A percentile compares a stretch with the other conserved stretches of the same genome.
Conservation (phyloP, 2,113 vertebrate species). For the Galemys pyrenaicus region DNA sequence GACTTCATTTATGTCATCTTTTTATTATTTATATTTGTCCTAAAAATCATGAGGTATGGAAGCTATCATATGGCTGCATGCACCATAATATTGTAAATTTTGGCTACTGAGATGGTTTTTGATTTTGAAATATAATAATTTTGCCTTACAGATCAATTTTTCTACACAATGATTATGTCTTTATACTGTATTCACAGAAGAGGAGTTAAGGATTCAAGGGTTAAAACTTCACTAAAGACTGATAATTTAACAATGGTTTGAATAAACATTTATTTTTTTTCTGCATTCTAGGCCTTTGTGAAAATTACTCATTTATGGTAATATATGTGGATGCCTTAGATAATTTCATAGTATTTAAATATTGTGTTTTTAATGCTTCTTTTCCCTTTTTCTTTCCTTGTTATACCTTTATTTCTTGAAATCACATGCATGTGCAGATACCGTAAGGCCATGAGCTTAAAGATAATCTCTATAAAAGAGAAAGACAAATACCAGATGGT, state of each 20-base stretch:
- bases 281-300: neutral
- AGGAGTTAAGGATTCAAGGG: neutral
- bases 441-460: neutral
- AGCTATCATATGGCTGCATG: neutral
- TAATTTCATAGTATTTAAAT: neutral
- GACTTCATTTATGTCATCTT: neutral
- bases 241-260: neutral
- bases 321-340: neutral
- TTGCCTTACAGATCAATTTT: neutral
- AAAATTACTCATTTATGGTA: neutral
- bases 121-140: neutral
- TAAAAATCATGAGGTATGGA: neutral
- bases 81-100: neutral
- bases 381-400: neutral
- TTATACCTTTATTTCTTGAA: neutral
- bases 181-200: neutral
- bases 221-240: neutral
- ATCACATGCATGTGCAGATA: neutral
- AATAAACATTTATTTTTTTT: neutral
- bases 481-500: too few relatives aligned
- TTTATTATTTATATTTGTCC: neutral
- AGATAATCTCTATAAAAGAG: neutral
- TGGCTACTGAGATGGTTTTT: neutral
- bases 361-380: neutral
- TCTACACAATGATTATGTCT: neutral